phyloP scores from a whole-genome alignment of 2,888 invertebrate species.

The Matsumyia berberina region DNA sequence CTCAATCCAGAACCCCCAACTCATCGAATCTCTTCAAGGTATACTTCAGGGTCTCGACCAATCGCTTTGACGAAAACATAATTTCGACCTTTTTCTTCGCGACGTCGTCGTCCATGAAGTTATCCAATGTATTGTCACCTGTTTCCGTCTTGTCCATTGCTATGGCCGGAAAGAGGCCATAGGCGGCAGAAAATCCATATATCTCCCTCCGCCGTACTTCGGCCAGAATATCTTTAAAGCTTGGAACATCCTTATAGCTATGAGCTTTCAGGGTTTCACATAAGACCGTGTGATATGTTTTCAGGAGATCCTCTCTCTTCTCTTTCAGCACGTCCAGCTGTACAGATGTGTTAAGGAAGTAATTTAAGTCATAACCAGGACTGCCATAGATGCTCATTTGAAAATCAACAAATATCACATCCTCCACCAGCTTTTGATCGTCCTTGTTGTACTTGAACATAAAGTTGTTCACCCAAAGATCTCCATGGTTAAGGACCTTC shows the following conservation, averaged over 20 bases:
- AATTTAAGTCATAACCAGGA: conserved; percentile 83
- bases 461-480: conserved; percentile 85
- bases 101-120: conserved; percentile 79
- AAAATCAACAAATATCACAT: conserved; percentile 81
- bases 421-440: conserved; percentile 4
- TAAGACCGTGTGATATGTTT: conserved; percentile 79
- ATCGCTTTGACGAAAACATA: conserved; percentile 79
- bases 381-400: conserved; percentile 81
- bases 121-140: conserved; percentile 79
- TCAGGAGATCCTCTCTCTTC: conserved; percentile 79
- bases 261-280: conserved; percentile 77
- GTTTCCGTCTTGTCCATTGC: conserved; percentile 80
- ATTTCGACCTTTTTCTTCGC: conserved; percentile 78
- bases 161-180: conserved; percentile 80
- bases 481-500: conserved; percentile 85
- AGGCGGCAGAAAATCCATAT: conserved; percentile 81
- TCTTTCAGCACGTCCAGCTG: conserved; percentile 79
- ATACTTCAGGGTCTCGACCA: conserved; percentile 79
- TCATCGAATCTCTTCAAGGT: conserved; percentile 80
- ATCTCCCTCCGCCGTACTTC: conserved; percentile 79
- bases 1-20: conserved; percentile 79
- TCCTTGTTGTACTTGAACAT: conserved; percentile 84
- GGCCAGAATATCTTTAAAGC: conserved; percentile 78
- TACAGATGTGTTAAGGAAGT: conserved; percentile 82
- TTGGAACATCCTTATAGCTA: conserved; percentile 78